Evolutionary conservation across 2,888 invertebrate genomes (phyloP).

Genomic region (Caenorhabditis uteleia): DNA sequence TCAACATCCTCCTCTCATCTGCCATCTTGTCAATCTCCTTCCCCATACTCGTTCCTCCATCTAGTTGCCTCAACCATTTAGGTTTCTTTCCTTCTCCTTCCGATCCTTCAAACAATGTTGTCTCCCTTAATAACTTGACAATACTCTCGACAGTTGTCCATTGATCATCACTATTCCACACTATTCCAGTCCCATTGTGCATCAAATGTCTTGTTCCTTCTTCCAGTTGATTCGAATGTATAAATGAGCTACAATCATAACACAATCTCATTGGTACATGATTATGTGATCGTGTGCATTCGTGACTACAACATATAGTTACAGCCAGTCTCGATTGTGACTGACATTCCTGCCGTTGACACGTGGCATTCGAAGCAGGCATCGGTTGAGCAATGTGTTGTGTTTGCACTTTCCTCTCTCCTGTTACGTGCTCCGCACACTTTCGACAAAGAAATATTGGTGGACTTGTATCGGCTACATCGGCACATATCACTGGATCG

Average conservation of each 20-base stretch:
- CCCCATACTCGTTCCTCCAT: slow-evolving; percentile 64
- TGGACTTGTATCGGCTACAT: slow-evolving; percentile 78
- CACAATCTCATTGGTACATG: slow-evolving; percentile 87
- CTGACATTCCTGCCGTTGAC: slow-evolving; percentile 79
- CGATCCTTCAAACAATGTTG: slow-evolving; percentile 71
- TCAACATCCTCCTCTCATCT: slow-evolving; percentile 87
- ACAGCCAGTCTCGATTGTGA: slow-evolving; percentile 88
- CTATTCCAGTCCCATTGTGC: slow-evolving; percentile 50
- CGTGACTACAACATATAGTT: slow-evolving; percentile 93
- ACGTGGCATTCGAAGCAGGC: slow-evolving; percentile 63
- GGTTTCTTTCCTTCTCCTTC: slow-evolving; percentile 67
- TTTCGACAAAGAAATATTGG: slow-evolving; percentile 75
- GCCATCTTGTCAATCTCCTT: slow-evolving; percentile 72
- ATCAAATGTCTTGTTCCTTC: slow-evolving; percentile 28
- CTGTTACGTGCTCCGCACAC: slow-evolving; percentile 77
- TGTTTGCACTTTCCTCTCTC: slow-evolving; percentile 65
- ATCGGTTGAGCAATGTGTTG: slow-evolving; percentile 64
- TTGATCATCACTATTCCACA: slow-evolving; percentile 58
- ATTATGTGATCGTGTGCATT: slow-evolving; percentile 93
- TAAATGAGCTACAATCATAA: slow-evolving; percentile 59
- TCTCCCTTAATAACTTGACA: slow-evolving; percentile 83
- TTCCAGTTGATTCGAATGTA: slow-evolving; percentile 50
- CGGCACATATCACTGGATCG: slow-evolving; percentile 85
- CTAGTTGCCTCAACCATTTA: slow-evolving; percentile 69
- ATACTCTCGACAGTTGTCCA: slow-evolving; percentile 66